These are phyloP conservation scores for Scaptomyza hsui DNA, from an alignment of 1,140 invertebrate genomes.

Conservation along the genomic window DNA sequence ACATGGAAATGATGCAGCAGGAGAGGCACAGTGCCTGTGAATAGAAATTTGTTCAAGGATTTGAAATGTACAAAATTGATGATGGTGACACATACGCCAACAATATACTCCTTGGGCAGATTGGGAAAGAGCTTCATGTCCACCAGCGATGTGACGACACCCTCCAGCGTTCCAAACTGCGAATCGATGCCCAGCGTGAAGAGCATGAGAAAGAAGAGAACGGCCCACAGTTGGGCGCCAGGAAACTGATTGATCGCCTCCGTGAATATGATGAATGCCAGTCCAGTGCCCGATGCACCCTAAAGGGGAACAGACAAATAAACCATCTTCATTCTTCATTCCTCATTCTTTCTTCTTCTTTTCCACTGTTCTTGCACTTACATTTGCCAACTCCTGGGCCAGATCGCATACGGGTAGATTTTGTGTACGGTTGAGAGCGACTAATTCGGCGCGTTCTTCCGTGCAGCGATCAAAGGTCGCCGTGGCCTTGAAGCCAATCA, in stretches of 20 bases:
- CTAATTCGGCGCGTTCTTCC: constrained; percentile 61
- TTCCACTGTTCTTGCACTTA: too few species aligned
- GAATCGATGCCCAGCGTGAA: constrained; percentile 97
- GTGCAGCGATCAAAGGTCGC: constrained; percentile 86
- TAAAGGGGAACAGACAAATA: constrained; percentile 85
- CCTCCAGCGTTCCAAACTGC: constrained; percentile 97
- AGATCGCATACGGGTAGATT: constrained; percentile 91
- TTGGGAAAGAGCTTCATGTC: constrained; percentile 98
- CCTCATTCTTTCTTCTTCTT: too few species aligned
- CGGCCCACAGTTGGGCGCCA: constrained; percentile 96
- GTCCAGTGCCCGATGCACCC: constrained; percentile 96
- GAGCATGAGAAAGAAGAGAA: constrained; percentile 97
- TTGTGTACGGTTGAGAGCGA: constrained; percentile 87
- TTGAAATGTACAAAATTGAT: too few species aligned
- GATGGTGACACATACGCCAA: constrained; percentile 86
- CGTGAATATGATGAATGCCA: constrained; percentile 98
- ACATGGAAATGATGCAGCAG: constrained; percentile 95
- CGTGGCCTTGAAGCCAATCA: constrained; percentile 97
- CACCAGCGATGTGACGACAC: constrained; percentile 97
- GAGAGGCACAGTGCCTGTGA: constrained; percentile 90
- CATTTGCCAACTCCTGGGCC: constrained; percentile 94
- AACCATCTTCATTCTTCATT: too few species aligned
- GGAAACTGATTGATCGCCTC: constrained; percentile 98
- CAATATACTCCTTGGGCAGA: constrained; percentile 95
- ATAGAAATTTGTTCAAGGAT: background rate